Evolutionary conservation across 2,797 vertebrate species (phyloP).

Genomic region (Urophycis tenuis): DNA sequence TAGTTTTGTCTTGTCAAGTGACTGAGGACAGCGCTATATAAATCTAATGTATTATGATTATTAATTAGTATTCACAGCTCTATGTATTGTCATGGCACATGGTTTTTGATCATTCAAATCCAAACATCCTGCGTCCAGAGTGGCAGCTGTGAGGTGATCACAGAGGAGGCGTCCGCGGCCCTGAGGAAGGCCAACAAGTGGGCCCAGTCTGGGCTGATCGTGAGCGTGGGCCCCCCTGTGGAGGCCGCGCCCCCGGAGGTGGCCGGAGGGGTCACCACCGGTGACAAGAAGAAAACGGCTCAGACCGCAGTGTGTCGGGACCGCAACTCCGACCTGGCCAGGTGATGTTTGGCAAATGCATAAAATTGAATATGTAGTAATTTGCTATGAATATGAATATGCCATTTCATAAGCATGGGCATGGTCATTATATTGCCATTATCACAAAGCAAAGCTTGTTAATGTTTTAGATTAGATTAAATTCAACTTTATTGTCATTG

Average conservation of each 20-base stretch:
- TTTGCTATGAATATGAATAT: neutral
- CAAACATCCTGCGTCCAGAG: slow-evolving; percentile 73
- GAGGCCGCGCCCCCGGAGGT: slow-evolving; percentile 78
- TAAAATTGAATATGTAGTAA: too few species aligned
- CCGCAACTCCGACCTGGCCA: slow-evolving; percentile 90
- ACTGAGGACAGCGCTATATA: too few species aligned
- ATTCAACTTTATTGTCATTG: too few species aligned
- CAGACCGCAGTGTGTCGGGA: slow-evolving; percentile 93
- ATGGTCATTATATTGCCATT: neutral
- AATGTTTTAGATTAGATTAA: too few species aligned
- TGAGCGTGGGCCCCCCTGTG: slow-evolving; percentile 90
- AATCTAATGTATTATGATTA: too few species aligned
- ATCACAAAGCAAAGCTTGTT: too few species aligned
- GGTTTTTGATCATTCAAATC: slow-evolving; percentile 12
- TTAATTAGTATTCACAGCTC: too few species aligned
- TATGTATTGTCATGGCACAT: too few species aligned
- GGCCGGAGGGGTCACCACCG: slow-evolving; percentile 80
- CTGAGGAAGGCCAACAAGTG: slow-evolving; percentile 96
- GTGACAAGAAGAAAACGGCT: slow-evolving; percentile 96
- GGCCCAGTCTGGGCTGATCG: slow-evolving; percentile 97
- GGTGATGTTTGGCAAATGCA: slow-evolving; percentile 57
- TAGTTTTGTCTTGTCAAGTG: too few species aligned
- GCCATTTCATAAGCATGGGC: neutral
- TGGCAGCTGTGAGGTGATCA: slow-evolving; percentile 93
- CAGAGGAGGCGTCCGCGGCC: slow-evolving; percentile 89